Percentiles rank a stretch among this genome's conserved stretches.
Evolutionary conservation across 53 echinoderm and acorn worm species (phyloP).

Genomic region (Astropecten irregularis): DNA sequence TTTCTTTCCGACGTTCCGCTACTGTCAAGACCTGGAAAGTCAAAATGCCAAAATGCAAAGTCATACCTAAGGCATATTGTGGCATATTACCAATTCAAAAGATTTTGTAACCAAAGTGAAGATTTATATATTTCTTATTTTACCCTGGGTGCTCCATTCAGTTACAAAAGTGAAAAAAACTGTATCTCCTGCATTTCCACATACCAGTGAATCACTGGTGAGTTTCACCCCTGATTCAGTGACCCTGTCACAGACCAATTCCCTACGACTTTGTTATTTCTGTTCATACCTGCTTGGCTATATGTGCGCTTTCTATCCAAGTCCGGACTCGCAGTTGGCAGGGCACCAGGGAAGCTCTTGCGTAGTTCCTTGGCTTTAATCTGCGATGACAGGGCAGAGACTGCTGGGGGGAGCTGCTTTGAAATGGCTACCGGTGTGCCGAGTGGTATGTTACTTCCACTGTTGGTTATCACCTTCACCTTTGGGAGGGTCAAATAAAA

Average conservation of each 20-base stretch:
- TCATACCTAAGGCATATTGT: too few species aligned
- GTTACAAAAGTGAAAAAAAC: too few species aligned
- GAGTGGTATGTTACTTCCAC: constrained; percentile 69
- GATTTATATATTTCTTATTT: too few species aligned
- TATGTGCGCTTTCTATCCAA: constrained; percentile 26
- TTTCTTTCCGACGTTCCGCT: constrained; percentile 37
- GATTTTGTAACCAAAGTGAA: too few species aligned
- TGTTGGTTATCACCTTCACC: constrained; percentile 68
- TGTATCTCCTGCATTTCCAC: too few species aligned
- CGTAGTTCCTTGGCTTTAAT: constrained; percentile 59
- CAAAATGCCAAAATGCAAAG: background rate
- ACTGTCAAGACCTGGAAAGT: constrained; percentile 21
- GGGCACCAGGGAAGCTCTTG: constrained; percentile 54
- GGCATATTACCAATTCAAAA: too few species aligned
- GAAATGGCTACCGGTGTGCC: constrained; percentile 72
- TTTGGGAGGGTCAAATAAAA: too few species aligned
- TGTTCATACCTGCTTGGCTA: constrained; percentile 58
- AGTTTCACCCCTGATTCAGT: too few species aligned
- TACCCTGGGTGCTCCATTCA: too few species aligned
- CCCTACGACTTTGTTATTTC: too few species aligned
- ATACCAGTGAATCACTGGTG: too few species aligned
- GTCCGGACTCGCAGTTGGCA: constrained; percentile 36
- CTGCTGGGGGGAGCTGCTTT: constrained; percentile 74
- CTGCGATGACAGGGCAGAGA: constrained; percentile 67
- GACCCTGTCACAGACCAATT: too few species aligned